Base-by-base conservation (phyloP, 2,113 vertebrate species). In the Myiozetetes cayanensis region DNA sequence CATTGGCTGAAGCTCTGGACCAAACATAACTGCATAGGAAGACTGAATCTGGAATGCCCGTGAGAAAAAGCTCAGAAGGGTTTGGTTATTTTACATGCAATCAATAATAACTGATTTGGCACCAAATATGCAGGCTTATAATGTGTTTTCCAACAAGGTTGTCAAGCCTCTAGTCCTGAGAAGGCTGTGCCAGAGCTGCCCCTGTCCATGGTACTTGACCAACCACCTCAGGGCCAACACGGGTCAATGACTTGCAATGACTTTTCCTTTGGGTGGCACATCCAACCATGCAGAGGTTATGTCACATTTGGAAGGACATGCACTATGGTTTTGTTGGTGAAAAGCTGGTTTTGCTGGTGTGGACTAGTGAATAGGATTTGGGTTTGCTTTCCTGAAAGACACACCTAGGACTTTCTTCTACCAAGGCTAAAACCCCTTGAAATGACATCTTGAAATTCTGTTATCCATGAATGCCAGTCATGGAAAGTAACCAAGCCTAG, bases 161-260 rank as follows among this genome's bases (percentile, higher is more conserved):
- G 18, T 19, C 58, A 55, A 61, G 33, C 14, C 19, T 15, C 16
- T 25, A 37, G n/a, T 14, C 43, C 12, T 25, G 6, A 2, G 4
- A 44, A 43, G 24, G 2, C 22, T 9, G 30, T 5, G 1, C 4
- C n/a, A 43, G 65, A 78, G 77, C 43, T 2, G 12, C 22, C 93
- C 46, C 93, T 91, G 87, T 94, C 91, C 93, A 75, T 82, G 93
- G 93, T 74, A 68, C 85, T 74, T 2, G 1, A 7, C 1, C n/a
- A 84, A 43, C 3, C 2, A 67, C 8, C 22, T 22, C 9, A 0
- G 1, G 6, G 35, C 30, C 6, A 1, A 12, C 35, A 33, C 0
- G 0, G 56, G 27, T 43, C 61, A 30, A 30, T 17, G 28, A 24
- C 0, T 0, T 5, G 3, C 27, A 44, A 12, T 8, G 12, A 14